Base-by-base conservation (phyloP, 2,888 invertebrate species). In the Cinara cedri region DNA sequence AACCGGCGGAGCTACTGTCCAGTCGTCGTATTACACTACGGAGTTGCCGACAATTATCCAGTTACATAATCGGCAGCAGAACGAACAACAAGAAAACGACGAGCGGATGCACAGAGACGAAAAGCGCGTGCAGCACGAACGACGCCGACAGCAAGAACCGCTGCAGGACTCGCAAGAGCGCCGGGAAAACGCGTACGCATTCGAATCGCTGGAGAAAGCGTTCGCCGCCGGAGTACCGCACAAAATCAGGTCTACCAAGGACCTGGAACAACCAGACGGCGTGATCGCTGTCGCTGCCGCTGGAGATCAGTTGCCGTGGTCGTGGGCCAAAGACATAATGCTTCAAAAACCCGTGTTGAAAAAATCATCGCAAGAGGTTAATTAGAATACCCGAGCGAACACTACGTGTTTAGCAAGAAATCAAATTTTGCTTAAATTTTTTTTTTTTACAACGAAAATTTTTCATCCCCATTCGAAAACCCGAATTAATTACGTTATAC, bases 311-410 rank as follows among this genome's bases (percentile, higher is more conserved):
- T 68, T 83, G 55, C 74, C 83, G 46, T 84, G 84, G 84, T 83
- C 84, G 42, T 84, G 83, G 83, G 83, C 83, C 34, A 83, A 83
- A 81, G 83, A 83, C 80, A 84, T 83, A 68, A 82, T 83, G 82
- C 82, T 84, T 19, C 84, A 84, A 81, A 84, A 84, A 81, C 84
- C 84, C 51, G 83, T 83, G 68, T 81, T 82, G 63, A 84, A 83
- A 74, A 84, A 83, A 80, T 82, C 83, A 46, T 81, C 81, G n/a
- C 81, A 75, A 81, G 78, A 82, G 72, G 76, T 65, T 60, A 81
- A 60, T 81, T 80, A 65, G 16, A 24, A 65, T 44, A 14, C 16
- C 10, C 24, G 24, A 34, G 34, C 34, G 16, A 60, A 60, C 26
- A 57, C 24, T 55, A 8, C 16, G 14, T 24, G 21, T 26, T 3